Evolutionary conservation across 1,140 invertebrate species (phyloP).

Genomic region (Drosophila mayri): DNA sequence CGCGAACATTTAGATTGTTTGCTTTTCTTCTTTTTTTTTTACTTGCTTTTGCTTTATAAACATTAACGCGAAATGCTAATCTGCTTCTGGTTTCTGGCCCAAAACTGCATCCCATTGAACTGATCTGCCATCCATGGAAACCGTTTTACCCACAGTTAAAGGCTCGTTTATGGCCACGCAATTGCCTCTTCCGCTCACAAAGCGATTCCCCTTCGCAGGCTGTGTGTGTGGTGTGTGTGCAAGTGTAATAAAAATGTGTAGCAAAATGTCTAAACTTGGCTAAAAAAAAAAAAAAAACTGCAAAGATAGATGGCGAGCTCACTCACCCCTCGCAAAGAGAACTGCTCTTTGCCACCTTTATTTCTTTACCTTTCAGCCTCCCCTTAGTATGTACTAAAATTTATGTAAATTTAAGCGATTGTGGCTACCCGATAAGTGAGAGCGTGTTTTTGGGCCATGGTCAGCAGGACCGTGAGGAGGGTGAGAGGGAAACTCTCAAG

Average conservation of each 20-base stretch:
- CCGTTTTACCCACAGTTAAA: constrained; percentile 31
- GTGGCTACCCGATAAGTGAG: constrained; percentile 60
- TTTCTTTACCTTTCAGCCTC: no score
- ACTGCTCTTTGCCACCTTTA: constrained; percentile 16
- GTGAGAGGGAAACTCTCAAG: constrained; percentile 18
- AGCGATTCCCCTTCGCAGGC: constrained; percentile 11
- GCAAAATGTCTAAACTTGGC: constrained; percentile 67
- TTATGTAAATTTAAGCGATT: constrained; percentile 73
- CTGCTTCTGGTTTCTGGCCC: no score
- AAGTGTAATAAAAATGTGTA: constrained; percentile 58
- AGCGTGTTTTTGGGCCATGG: constrained; percentile 38
- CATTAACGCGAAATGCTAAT: neutral
- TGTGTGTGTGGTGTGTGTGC: constrained; percentile 39
- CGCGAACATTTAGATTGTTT: neutral
- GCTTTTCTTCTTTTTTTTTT: no score
- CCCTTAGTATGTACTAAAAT: constrained; percentile 50
- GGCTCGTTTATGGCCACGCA: constrained; percentile 54
- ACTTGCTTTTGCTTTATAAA: neutral
- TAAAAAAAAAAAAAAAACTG: neutral
- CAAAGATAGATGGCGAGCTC: constrained; percentile 10
- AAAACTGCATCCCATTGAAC: neutral
- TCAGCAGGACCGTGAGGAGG: neutral
- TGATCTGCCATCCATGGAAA: neutral
- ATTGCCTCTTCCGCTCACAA: constrained; percentile 56
- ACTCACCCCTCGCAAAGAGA: constrained; percentile 7